These are phyloP conservation scores for Melanophora roralis DNA, from an alignment of 2,888 invertebrate species.

Conservation along the genomic window DNA sequence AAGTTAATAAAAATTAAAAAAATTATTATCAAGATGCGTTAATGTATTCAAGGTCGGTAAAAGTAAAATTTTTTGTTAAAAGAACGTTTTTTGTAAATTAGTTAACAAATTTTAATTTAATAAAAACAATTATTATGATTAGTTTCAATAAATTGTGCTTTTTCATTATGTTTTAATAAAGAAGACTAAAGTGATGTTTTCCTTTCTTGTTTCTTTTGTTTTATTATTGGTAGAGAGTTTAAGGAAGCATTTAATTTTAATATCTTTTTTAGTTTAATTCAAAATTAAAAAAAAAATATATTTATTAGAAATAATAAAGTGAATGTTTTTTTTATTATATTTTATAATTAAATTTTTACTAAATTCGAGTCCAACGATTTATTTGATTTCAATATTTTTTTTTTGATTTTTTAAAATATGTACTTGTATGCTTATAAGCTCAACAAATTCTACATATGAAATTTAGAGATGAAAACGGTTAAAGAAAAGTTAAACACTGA, in stretches of 20 bases:
- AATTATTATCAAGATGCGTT: constrained; percentile 3
- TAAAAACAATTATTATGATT: constrained; percentile 14
- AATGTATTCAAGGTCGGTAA: constrained; percentile 37
- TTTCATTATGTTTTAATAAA: constrained; percentile 38
- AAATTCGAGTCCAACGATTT: constrained; percentile 64
- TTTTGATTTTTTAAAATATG: neutral
- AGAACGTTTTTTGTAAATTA: neutral
- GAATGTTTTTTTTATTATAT: constrained; percentile 18
- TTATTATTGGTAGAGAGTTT: constrained; percentile 56
- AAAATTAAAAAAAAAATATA: constrained; percentile 19
- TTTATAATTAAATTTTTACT: constrained; percentile 44
- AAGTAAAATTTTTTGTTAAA: constrained; percentile 50
- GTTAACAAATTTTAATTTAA: constrained; percentile 7
- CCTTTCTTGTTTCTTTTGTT: constrained; percentile 17
- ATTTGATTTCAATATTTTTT: constrained; percentile 14
- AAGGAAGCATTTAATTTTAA: constrained; percentile 57
- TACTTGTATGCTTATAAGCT: neutral
- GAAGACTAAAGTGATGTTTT: constrained; percentile 61
- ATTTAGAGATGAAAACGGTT: neutral
- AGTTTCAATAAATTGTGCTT: constrained; percentile 56
- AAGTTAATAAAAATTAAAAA: constrained; percentile 23
- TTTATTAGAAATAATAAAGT: constrained; percentile 19
- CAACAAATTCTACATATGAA: constrained; percentile 28
- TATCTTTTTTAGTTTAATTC: constrained; percentile 28
- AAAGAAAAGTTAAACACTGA: too few relatives aligned